Conservation (phyloP, 2,113 vertebrate species). For the Gallinago jamesoni region DNA sequence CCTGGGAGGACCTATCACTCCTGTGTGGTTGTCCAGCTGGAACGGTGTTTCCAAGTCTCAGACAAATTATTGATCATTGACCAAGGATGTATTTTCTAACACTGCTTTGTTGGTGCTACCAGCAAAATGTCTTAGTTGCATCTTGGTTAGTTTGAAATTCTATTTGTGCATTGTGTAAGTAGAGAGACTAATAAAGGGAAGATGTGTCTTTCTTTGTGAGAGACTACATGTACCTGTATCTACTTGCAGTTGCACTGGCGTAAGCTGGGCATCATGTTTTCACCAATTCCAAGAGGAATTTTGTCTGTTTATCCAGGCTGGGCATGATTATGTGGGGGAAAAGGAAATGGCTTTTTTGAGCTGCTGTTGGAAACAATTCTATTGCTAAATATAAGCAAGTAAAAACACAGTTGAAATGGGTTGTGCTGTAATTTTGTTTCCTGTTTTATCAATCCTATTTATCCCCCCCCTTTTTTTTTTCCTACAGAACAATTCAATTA, state of each 20-base stretch:
- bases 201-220: background rate
- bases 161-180: background rate
- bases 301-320: background rate
- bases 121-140: background rate
- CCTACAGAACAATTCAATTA: slow-evolving; percentile 89
- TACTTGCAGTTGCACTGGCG: background rate
- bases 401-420: slow-evolving; percentile 19
- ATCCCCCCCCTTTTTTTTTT: background rate
- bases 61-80: background rate
- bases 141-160: background rate
- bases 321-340: background rate
- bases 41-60: background rate
- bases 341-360: slow-evolving; percentile 34
- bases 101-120: background rate
- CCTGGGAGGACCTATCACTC: background rate
- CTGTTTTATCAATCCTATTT: slow-evolving; percentile 19
- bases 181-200: background rate
- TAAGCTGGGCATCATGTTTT: background rate
- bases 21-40: accelerated
- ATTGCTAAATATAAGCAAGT: slow-evolving; percentile 63
- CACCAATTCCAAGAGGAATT: background rate
- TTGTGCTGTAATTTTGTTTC: slow-evolving; percentile 30
- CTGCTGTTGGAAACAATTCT: slow-evolving; percentile 50
- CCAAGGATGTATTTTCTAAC: background rate
- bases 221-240: background rate